Evolutionary conservation across 2,113 vertebrate species (phyloP).

Genomic region (Hemibagrus wyckioides): DNA sequence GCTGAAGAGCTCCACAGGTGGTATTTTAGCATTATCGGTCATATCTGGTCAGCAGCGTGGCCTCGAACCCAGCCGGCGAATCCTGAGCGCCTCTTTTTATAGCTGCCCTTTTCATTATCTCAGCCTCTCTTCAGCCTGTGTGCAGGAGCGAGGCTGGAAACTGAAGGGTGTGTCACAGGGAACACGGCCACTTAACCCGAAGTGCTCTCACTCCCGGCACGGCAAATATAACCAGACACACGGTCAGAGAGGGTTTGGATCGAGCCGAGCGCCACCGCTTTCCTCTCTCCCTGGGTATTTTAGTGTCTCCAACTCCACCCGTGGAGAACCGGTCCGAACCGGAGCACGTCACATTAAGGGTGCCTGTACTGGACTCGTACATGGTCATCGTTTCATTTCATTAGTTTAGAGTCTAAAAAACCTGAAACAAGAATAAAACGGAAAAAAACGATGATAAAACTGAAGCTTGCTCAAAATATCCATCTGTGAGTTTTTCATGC

Average conservation of each 20-base stretch:
- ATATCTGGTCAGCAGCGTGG: constrained; percentile 4
- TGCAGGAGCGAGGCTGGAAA: constrained; percentile 16
- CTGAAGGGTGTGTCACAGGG: constrained; percentile 32
- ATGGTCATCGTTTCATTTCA: not conserved
- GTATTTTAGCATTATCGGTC: not conserved
- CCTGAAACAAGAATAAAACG: not conserved
- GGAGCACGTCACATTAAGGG: not conserved
- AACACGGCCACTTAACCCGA: constrained; percentile 38
- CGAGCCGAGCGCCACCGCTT: not conserved
- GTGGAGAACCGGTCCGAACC: not conserved
- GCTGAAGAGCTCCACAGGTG: constrained; percentile 10
- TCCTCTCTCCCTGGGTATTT: not conserved
- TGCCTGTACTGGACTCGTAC: not conserved
- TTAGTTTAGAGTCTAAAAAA: not conserved
- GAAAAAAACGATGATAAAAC: not conserved
- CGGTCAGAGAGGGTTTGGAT: not conserved
- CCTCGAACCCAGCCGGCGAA: not conserved
- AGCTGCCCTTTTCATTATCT: constrained; percentile 49
- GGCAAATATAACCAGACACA: constrained; percentile 4
- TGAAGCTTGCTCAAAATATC: not conserved
- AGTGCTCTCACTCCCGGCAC: constrained; percentile 23
- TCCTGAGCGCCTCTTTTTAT: constrained; percentile 41
- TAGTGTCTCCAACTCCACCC: not conserved
- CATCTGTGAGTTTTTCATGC: not conserved
- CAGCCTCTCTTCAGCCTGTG: constrained; percentile 12